These are phyloP conservation scores for Oreotragus oreotragus DNA, from an alignment of 2,113 vertebrate species.

Conservation along the genomic window DNA sequence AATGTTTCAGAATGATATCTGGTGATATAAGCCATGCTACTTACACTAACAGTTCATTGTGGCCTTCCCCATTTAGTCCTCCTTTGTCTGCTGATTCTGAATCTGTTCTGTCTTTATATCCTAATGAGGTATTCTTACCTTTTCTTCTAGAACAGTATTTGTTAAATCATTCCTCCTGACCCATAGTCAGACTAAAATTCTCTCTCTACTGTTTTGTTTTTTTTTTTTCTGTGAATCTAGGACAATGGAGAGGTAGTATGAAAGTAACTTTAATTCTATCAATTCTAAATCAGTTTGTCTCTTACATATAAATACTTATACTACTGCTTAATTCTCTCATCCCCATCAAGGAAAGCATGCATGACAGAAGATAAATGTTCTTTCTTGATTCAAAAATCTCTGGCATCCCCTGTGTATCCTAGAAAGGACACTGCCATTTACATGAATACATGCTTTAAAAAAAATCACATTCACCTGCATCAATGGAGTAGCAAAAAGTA, in stretches of 20 bases:
- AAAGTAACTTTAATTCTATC: neutral
- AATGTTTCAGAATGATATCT: accelerated
- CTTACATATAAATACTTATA: neutral
- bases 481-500: neutral
- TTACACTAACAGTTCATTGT: accelerated
- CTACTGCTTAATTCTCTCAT: neutral
- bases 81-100: neutral
- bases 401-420: neutral
- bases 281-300: neutral
- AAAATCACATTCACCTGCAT: neutral
- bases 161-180: neutral
- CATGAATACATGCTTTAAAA: neutral
- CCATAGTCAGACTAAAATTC: neutral
- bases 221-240: neutral
- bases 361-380: neutral
- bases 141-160: neutral
- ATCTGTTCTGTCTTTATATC: neutral
- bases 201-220: neutral
- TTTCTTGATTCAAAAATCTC: neutral
- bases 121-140: neutral
- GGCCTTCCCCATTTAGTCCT: neutral
- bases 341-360: neutral
- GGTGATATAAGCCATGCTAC: accelerated
- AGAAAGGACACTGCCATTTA: neutral
- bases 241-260: neutral